Evolutionary conservation across 2,113 vertebrate species (phyloP), one percentile per base, ranked within the genome.

Genomic region (Apistogramma diplotaenia): DNA sequence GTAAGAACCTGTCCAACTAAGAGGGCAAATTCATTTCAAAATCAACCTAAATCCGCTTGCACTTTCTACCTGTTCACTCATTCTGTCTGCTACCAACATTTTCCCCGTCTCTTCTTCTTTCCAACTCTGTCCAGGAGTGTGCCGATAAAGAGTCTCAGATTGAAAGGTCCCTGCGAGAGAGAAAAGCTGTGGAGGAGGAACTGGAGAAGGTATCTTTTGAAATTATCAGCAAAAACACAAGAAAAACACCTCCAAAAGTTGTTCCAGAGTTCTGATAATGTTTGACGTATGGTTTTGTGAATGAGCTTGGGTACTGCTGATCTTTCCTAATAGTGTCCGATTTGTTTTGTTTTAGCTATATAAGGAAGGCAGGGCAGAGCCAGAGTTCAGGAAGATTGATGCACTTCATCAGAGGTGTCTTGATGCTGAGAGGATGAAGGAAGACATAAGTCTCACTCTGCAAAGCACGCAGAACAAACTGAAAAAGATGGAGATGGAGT

Each of bases 401-500:
- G 95, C 96, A 49, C 95, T 99, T 88, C 96, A 97, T 83, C 96
- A 97, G 81, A 96, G 97, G 78, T 98, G 95, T 58, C 91, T 99
- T 8, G 90, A 93, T 62, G 95, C 96, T 62, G 98, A 99, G 87
- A 92, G 95, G 82, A 82, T 94, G 33, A 98, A 95, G 88, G 95
- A 97, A 60, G 97, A 98, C 71, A 91, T 97, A 71, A 96, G 96
- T 79, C 89, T 97, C 65, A 95, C 93, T 49, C 95, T 99, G 5
- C 96, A 96, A 85, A 94, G 89, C 85, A 94, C 94, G 31, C 96
- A 96, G 90, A 97, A 94, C 84, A 99, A 95, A 91, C 91, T 97
- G 54, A 97, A 96, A 81, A 97, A 96, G 79, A 91, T 96, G 89
- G 96, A 98, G 92, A 90, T 98, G 79, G 96, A 96, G 98, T 99